Evolutionary conservation across 1,140 invertebrate genomes (phyloP).

Genomic region (Protaetia brevitarsis): DNA sequence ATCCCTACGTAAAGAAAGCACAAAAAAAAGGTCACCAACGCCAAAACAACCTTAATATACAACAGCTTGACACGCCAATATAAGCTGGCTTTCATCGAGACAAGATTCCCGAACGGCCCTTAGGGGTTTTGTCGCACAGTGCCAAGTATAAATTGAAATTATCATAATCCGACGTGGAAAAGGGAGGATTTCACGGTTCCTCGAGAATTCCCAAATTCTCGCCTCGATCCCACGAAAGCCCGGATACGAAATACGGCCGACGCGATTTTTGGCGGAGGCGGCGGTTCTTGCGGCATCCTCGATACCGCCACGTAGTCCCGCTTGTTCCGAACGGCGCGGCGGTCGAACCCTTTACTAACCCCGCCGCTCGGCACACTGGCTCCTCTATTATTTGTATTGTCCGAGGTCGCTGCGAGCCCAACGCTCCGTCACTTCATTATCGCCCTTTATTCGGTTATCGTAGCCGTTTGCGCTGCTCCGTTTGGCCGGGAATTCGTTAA

Average conservation of each 20-base stretch:
- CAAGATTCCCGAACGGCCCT: not conserved
- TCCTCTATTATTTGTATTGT: constrained; percentile 6
- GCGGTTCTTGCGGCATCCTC: not conserved
- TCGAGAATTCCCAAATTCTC: constrained; percentile 7
- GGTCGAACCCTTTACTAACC: not conserved
- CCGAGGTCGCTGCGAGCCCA: not conserved
- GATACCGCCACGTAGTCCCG: not conserved
- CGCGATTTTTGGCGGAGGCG: constrained; percentile 3
- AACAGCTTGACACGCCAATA: too few species aligned
- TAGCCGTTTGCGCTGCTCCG: not conserved
- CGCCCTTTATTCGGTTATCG: constrained; percentile 7
- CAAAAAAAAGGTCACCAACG: too few species aligned
- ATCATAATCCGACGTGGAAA: constrained; percentile 13
- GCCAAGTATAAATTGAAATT: constrained; percentile 10
- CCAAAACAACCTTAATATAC: too few species aligned
- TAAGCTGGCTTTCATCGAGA: not conserved
- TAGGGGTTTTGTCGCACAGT: not conserved
- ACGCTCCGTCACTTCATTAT: constrained; percentile 9
- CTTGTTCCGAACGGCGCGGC: too few species aligned
- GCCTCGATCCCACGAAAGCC: constrained; percentile 3
- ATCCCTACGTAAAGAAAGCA: too few species aligned
- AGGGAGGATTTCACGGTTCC: not conserved
- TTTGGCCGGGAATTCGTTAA: not conserved
- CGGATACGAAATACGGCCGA: not conserved
- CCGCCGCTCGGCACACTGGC: not conserved